phyloP scores from a whole-genome alignment of 1,140 invertebrate species.

The Heliconius himera region DNA sequence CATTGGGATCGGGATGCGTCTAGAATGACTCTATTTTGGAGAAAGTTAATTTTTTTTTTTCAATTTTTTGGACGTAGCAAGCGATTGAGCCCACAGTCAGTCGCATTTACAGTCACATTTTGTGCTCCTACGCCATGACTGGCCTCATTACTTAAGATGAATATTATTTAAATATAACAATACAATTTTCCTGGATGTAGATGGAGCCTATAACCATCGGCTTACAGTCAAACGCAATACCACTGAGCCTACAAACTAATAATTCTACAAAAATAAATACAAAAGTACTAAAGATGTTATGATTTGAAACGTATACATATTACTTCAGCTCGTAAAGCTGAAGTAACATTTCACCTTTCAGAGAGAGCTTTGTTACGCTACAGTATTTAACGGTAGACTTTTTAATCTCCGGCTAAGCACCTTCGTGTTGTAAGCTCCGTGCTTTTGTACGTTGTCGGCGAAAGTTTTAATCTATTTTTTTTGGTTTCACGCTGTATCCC shows the following conservation, averaged over 20 bases:
- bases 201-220: not conserved
- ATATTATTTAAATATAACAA: no score
- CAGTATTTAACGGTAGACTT: not conserved
- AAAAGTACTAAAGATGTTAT: not conserved
- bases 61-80: no score
- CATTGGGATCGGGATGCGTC: no score
- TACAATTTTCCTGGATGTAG: no score
- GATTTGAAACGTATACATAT: not conserved
- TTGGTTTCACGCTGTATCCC: no score
- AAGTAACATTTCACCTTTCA: conserved; percentile 2
- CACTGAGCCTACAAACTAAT: not conserved
- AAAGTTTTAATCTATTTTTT: not conserved
- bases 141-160: no score
- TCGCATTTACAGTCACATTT: no score
- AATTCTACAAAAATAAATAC: not conserved
- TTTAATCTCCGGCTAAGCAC: not conserved
- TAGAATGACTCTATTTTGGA: no score
- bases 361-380: not conserved
- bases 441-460: not conserved
- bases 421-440: not conserved
- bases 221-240: not conserved
- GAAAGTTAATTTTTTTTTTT: no score
- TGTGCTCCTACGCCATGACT: no score
- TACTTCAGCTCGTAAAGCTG: not conserved
- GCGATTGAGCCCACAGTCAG: no score